These are phyloP conservation scores for Tetragonula clypearis DNA, from an alignment of 1,140 invertebrate species.

Conservation along the genomic window DNA sequence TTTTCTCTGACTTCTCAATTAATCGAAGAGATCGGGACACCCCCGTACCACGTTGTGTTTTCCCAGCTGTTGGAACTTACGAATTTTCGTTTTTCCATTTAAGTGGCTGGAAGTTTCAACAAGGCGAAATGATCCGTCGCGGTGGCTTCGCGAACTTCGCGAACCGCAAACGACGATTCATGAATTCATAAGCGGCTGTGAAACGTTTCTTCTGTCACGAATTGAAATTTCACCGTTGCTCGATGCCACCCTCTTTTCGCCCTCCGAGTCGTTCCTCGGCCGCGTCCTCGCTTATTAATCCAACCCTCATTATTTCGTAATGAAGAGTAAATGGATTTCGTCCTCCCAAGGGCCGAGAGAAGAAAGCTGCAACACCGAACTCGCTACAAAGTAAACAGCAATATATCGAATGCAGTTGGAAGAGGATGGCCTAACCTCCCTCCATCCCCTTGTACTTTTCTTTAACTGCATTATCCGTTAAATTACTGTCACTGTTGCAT, in stretches of 20 bases:
- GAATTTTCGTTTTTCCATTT: not conserved
- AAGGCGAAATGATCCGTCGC: not conserved
- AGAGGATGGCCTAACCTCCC: not conserved
- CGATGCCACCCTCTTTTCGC: not conserved
- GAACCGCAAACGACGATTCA: not conserved
- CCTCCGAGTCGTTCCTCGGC: not conserved
- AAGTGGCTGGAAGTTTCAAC: not conserved
- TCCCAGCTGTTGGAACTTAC: not conserved
- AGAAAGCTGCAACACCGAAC: constrained; percentile 50
- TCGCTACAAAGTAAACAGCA: constrained; percentile 39
- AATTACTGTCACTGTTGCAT: not conserved
- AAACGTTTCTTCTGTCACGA: constrained; percentile 1
- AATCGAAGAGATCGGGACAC: too few species aligned
- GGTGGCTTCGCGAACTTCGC: not conserved
- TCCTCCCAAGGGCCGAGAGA: constrained; percentile 30
- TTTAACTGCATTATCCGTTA: not conserved
- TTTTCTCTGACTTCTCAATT: too few species aligned
- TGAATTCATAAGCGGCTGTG: constrained; percentile 1
- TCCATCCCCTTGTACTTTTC: not conserved
- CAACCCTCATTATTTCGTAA: constrained; percentile 56
- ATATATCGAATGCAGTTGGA: constrained; percentile 40
- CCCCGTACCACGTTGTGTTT: not conserved
- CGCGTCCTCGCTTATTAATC: constrained; percentile 47
- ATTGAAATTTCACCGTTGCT: constrained; percentile 12
- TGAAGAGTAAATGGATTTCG: constrained; percentile 64